These are phyloP conservation scores for Nannoperca obscura DNA, from an alignment of 2,797 vertebrate species.

Conservation along the genomic window DNA sequence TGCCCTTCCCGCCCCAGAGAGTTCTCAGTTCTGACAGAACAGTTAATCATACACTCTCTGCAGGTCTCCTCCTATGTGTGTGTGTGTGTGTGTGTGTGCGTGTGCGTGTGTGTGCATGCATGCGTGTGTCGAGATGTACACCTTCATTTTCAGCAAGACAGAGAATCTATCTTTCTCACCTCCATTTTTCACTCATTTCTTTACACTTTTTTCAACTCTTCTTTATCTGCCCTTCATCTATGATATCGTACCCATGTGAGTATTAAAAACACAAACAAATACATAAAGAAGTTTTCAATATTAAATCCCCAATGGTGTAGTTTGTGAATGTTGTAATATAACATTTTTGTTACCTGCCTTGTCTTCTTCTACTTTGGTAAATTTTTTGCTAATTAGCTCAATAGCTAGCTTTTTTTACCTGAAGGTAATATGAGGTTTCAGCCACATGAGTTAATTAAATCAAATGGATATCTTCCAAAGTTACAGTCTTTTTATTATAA, in stretches of 20 bases:
- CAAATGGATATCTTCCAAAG: too few species aligned
- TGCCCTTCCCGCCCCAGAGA: slow-evolving; percentile 75
- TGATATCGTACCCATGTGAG: slow-evolving; percentile 12
- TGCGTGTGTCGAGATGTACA: slow-evolving; percentile 63
- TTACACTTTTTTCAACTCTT: slow-evolving; percentile 42
- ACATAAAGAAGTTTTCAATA: background rate
- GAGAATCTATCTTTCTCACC: slow-evolving; percentile 46
- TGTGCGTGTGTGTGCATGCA: slow-evolving; percentile 26
- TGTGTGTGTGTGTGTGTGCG: slow-evolving; percentile 13
- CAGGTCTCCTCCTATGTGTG: slow-evolving; percentile 66
- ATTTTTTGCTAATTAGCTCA: background rate
- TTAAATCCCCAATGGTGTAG: background rate
- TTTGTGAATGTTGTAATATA: background rate
- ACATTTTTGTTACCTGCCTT: background rate
- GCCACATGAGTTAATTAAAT: too few species aligned
- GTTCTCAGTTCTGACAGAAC: slow-evolving; percentile 78
- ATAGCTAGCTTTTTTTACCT: too few species aligned
- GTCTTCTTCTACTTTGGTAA: background rate
- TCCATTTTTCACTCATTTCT: slow-evolving; percentile 44
- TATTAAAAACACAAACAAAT: slow-evolving; percentile 27
- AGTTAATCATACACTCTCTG: slow-evolving; percentile 80
- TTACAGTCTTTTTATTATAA: too few species aligned
- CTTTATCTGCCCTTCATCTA: slow-evolving; percentile 33
- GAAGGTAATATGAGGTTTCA: too few species aligned
- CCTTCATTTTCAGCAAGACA: slow-evolving; percentile 72